phyloP scores from a whole-genome alignment of 2,888 invertebrate species.

The Aquatica leii region DNA sequence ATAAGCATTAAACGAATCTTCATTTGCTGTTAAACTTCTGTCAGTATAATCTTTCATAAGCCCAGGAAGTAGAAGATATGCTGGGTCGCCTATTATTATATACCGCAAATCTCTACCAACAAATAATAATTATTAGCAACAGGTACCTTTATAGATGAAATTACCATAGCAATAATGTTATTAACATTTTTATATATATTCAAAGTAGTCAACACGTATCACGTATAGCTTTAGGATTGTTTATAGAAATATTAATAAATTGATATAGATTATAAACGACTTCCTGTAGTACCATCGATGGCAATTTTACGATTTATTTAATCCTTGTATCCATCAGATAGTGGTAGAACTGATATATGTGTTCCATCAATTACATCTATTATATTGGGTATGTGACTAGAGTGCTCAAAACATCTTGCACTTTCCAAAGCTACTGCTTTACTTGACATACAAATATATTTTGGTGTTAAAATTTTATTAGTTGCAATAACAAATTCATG shows the following conservation, averaged over 20 bases:
- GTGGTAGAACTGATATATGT: slow-evolving; percentile 40
- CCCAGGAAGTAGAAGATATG: not conserved
- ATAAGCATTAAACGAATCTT: not conserved
- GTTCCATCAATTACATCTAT: slow-evolving; percentile 47
- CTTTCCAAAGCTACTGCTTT: slow-evolving; percentile 39
- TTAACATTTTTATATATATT: slow-evolving; percentile 1
- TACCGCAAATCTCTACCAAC: not conserved
- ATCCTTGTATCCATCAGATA: slow-evolving; percentile 38
- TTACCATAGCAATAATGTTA: no score
- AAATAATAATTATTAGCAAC: not conserved
- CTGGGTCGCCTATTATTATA: no score
- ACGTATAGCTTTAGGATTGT: slow-evolving; percentile 34
- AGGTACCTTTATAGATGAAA: not conserved
- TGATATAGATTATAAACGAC: slow-evolving; percentile 40
- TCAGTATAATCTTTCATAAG: not conserved
- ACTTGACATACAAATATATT: slow-evolving; percentile 46
- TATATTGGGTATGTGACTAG: slow-evolving; percentile 46
- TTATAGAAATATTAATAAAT: slow-evolving; percentile 30
- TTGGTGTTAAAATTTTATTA: slow-evolving; percentile 42
- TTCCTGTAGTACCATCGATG: slow-evolving; percentile 38
- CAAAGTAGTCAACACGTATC: no score
- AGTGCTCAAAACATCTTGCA: slow-evolving; percentile 41
- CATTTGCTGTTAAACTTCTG: not conserved
- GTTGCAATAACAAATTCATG: slow-evolving; percentile 46
- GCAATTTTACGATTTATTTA: slow-evolving; percentile 41